Percentiles rank a stretch among this genome's conserved stretches.
Evolutionary conservation across 1,140 invertebrate species (phyloP).

Genomic region (Drosophila teissieri): DNA sequence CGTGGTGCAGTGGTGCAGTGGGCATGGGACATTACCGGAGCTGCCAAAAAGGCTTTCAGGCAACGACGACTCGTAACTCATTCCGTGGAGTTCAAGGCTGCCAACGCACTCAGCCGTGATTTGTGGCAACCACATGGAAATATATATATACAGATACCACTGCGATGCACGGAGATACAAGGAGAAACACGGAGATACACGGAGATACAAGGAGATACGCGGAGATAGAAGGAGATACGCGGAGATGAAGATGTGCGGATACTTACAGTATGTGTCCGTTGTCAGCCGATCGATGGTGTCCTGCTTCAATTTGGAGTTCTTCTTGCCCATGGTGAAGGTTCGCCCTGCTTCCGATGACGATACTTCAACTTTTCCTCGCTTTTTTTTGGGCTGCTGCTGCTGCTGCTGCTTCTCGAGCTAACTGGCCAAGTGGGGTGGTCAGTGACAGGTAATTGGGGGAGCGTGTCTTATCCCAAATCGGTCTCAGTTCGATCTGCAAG

Average conservation of each 20-base stretch:
- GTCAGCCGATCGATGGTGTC: constrained; percentile 95
- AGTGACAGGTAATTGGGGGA: constrained; percentile 60
- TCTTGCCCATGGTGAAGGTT: constrained; percentile 90
- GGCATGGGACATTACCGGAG: constrained; percentile 24
- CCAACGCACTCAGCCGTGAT: constrained; percentile 41
- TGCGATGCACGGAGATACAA: too few relatives aligned
- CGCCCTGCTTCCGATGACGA: constrained; percentile 1
- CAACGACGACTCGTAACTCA: constrained; percentile 45
- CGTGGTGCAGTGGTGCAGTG: neutral
- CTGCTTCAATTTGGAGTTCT: constrained; percentile 96
- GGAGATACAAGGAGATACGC: too few relatives aligned
- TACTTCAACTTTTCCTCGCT: neutral
- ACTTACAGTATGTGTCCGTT: constrained; percentile 96
- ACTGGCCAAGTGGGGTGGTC: constrained; percentile 29
- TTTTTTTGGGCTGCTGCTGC: neutral
- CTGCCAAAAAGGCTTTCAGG: constrained; percentile 72
- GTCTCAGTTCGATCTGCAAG: constrained; percentile 59
- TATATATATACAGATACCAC: neutral
- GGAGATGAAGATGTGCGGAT: neutral
- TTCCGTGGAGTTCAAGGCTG: constrained; percentile 63
- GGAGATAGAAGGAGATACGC: too few relatives aligned
- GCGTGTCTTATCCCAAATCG: constrained; percentile 69
- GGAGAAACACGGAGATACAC: too few relatives aligned
- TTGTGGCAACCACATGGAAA: constrained; percentile 18
- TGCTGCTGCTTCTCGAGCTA: neutral